A percentile compares a stretch with the other conserved stretches of the same genome.
Conservation (phyloP, 2,797 vertebrate genomes). For the Octomys mimax region DNA sequence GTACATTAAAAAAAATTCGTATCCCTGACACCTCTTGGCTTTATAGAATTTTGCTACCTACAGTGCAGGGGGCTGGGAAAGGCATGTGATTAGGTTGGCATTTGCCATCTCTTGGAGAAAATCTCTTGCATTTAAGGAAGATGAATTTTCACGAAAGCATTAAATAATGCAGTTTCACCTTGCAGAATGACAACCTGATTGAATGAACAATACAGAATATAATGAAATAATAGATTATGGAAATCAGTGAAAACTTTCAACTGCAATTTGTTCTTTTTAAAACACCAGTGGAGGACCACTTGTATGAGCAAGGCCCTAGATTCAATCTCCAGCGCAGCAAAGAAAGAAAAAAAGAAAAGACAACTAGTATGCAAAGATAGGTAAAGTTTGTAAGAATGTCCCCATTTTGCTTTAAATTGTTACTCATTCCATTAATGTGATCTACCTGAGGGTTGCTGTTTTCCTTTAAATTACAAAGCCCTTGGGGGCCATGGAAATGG, state of each 20-base stretch:
- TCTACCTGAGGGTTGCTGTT: neutral
- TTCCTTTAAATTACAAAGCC: neutral
- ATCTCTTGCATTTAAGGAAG: neutral
- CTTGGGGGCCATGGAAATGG: no score
- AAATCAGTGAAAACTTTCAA: conserved; percentile 32
- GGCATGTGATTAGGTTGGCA: neutral
- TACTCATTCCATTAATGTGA: neutral
- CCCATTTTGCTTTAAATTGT: neutral
- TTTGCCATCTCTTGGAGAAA: neutral
- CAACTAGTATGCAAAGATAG: neutral
- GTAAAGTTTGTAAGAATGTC: neutral
- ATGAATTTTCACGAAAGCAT: conserved; percentile 34
- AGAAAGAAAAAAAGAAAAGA: neutral
- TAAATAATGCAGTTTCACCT: conserved; percentile 27
- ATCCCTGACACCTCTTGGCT: neutral
- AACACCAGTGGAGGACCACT: neutral
- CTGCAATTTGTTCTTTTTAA: neutral
- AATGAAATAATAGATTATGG: neutral
- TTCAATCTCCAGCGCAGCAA: neutral
- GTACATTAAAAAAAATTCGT: neutral
- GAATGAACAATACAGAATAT: conserved; percentile 35
- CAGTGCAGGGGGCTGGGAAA: neutral
- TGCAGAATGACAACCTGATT: conserved; percentile 31
- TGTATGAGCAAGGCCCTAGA: neutral
- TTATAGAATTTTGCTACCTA: neutral